Base-by-base conservation (phyloP, 1,140 invertebrate genomes). In the Macrobrachium nipponense region DNA sequence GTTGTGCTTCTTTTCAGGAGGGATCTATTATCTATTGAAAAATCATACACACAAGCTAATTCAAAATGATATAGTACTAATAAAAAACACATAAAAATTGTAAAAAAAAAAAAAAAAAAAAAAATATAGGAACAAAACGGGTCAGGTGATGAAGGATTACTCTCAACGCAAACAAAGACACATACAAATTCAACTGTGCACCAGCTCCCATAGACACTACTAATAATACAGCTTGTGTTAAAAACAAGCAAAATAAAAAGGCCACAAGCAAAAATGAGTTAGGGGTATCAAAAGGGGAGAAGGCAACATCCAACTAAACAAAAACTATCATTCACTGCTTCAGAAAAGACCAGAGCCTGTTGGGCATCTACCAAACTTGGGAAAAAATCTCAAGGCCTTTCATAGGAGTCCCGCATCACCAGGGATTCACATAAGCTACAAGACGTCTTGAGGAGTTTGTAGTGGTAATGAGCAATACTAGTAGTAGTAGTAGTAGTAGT, bases 211-310 rank as follows among this genome's bases (percentile, higher is more conserved):
- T 44, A 36, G 73, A 76, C 43, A 72, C 60, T 73, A 86, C 60
- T 78, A 68, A 27, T 80, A 73, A 79, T 84, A 70, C 80, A 75
- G 72, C 68, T 80, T 88, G 60, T 80, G 64, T 66, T 82, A 80
- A 81, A 88, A 88, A 88, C 86, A 89, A 89, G 88, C 88, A 87
- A 90, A 88, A 90, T 89, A 89, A 90, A 89, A 87, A 90, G 91
- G 90, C 91, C 90, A 90, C 90, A 90, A 75, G 66, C 58, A 73
- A 51, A 78, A 59, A 78, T 78, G 59, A 78, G 20, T 36, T 36
- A 36, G 27, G 27, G 27, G 27, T 36, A 36, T 36, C 27, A 78
- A 75, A 78, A 60, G 83, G 62, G 76, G 83, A 59, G 82, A 62
- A 80, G 76, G 51, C 83, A 84, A 78, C 83, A 86, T 86, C 64